Conservation (phyloP, 2,113 vertebrate species). For the Hippocampus zosterae region DNA sequence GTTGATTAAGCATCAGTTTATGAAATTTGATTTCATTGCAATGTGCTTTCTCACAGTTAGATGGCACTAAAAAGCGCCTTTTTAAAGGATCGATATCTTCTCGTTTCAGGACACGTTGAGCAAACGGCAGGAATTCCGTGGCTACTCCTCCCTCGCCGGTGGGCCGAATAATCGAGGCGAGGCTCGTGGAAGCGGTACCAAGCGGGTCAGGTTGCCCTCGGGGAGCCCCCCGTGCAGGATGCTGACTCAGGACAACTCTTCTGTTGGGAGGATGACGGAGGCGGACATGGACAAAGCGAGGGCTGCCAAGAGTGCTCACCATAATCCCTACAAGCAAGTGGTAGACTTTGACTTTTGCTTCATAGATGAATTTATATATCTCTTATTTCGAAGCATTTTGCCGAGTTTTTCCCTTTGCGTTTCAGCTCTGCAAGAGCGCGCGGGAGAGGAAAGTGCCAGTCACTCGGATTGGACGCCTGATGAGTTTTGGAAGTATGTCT, state of each 20-base stretch:
- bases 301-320: constrained; percentile 79
- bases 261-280: constrained; percentile 84
- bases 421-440: constrained; percentile 87
- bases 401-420: no score
- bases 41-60: neutral
- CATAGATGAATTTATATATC: neutral
- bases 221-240: constrained; percentile 45
- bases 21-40: neutral
- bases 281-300: constrained; percentile 95
- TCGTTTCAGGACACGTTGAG: constrained; percentile 18
- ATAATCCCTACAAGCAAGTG: constrained; percentile 93
- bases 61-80: neutral
- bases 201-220: constrained; percentile 18
- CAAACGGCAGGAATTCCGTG: constrained; percentile 10
- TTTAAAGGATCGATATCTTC: neutral
- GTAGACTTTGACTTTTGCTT: constrained; percentile 56
- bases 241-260: constrained; percentile 80
- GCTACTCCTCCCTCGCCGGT: constrained; percentile 19
- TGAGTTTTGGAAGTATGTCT: constrained; percentile 88
- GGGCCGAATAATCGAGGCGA: neutral
- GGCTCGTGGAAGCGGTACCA: neutral
- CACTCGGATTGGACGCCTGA: constrained; percentile 86
- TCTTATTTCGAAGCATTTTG: no score
- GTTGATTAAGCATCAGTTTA: no score
- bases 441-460: constrained; percentile 94